Evolutionary conservation across 2,797 vertebrate genomes (phyloP), one percentile per base, ranked within the genome.

Genomic region (Nyctalus aviator): DNA sequence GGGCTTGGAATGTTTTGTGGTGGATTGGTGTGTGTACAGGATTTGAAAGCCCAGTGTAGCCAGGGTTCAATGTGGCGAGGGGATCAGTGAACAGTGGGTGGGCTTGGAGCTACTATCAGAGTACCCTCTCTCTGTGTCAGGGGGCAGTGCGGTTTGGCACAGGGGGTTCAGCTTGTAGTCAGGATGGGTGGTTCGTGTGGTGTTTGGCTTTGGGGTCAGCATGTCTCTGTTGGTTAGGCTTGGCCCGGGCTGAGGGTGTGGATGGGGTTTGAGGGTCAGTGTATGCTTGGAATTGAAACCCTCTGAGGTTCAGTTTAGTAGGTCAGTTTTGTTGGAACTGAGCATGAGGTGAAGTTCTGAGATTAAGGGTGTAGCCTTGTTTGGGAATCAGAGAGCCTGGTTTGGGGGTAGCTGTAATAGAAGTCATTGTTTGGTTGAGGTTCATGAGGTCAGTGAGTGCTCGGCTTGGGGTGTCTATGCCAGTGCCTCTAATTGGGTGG

Each of bases 381-480:
- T 95, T 48, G 41, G 66, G 71, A 50, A 35, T 84, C 59, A 73
- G 66, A 81, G 35, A 41, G 66, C 23, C 69, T 30, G 27, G 59
- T 66, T 27, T 72, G 32, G 84, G 76, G 46, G 64, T 84, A 37
- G 59, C 79, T 87, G 62, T 73, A 71, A 77, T 8, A 91, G 15
- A 76, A 25, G 8, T 62, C 59, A 53, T 6, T 53, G 46, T 66
- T 66, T 90, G 46, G 25, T 13, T 23, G n/a, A 83, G 13, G 55
- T 12, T 73, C 55, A 35, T n/a, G 46, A 72, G 25, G 50, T 92
- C 59, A 84, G n/a, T 66, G 55, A 78, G 46, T 55, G 23, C 83
- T 87, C 71, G 88, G 72, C 62, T 89, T 88, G 66, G 32, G 59
- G 20, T 25, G 21, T 85, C 84, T 59, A n/a, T 73, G 86, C 30